Conservation (phyloP, 2,888 invertebrate species). For the Argyra leucocephala region DNA sequence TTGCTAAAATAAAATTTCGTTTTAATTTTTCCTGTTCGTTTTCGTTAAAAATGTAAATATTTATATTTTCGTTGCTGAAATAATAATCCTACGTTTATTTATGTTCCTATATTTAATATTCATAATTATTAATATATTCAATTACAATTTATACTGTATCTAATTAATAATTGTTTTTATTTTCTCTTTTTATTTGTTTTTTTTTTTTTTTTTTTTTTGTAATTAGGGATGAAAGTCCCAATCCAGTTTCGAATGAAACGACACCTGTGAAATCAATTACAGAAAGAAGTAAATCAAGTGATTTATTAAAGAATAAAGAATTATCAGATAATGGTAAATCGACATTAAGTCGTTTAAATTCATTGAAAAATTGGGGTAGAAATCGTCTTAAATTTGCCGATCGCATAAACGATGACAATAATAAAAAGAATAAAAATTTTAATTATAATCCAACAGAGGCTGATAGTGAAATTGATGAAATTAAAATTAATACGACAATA, state of each 20-base stretch:
- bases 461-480: constrained; percentile 29
- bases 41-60: background rate
- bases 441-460: constrained; percentile 45
- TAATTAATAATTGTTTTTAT: background rate
- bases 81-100: background rate
- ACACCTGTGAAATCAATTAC: constrained; percentile 34
- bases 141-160: no score
- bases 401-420: constrained; percentile 46
- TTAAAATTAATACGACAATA: background rate
- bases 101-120: background rate
- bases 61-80: background rate
- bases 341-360: constrained; percentile 57
- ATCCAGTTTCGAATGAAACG: constrained; percentile 11
- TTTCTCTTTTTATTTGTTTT: background rate
- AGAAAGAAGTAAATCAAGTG: constrained; percentile 64
- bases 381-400: constrained; percentile 63
- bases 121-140: background rate
- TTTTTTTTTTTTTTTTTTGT: background rate
- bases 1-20: no score
- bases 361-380: constrained; percentile 76
- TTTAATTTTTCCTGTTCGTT: background rate
- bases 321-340: constrained; percentile 41
- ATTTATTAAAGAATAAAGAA: constrained; percentile 59
- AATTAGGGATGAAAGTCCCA: background rate
- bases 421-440: constrained; percentile 25